Evolutionary conservation across 2,113 vertebrate genomes (phyloP), one percentile per base, ranked within the genome.

Genomic region (Calypte anna): DNA sequence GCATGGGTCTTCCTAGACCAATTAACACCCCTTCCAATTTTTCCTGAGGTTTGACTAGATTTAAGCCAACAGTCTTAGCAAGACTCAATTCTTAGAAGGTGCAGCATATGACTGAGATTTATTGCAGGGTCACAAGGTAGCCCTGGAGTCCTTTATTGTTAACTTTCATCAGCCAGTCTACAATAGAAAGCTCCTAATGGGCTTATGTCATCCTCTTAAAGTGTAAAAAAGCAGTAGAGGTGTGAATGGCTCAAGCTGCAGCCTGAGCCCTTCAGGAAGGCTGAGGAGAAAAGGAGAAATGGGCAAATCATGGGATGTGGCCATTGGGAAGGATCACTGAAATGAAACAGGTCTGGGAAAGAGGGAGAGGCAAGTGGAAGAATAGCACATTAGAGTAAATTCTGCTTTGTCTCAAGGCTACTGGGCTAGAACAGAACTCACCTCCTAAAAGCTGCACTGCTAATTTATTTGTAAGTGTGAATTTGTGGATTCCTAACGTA

Each of bases 391-490:
- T 77, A 79, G 44, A 44, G 23, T 44, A 53, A 86, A 77, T 75
- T 94, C 82, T 70, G n/a, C 68, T 83, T 80, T 88, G 84, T 96
- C 46, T 90, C 54, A n/a, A 38, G 14, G 55, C 79, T 77, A 38
- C 75, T 90, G 83, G 22, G 38, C 74, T 74, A 74, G 38, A 90
- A 38, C 33, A 59, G 91, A 88, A 44, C 67, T 96, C 82, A 48
- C 63, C 61, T 93, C 75, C 85, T 59, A 90, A 91, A 92, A 91
- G 43, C 68, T 59, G 67, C 59, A 36, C 75, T 74, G 55, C 79
- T 95, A 80, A 94, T 93, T 77, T 92, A 83, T 88, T 95, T 92
- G 14, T 68, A 79, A 93, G 93, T 91, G 96, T 96, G 87, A 91
- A 86, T 82, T 88, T 88, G 79, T 94, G 73, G 88, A 95, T 96